Base-by-base conservation (phyloP, 1,140 invertebrate species). In the Aphelinus atriplicis region DNA sequence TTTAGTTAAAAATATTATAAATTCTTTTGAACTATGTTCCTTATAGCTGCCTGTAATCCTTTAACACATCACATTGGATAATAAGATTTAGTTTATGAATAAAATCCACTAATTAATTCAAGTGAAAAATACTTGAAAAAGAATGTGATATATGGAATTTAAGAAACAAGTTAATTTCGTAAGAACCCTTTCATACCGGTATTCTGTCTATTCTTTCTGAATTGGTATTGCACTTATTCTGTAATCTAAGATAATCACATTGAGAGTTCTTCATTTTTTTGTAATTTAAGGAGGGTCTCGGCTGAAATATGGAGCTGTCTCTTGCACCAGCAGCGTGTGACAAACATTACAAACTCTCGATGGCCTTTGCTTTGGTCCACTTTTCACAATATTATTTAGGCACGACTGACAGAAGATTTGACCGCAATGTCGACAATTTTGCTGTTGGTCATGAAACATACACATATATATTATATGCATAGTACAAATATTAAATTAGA, bases 271-370 rank as follows among this genome's bases (percentile, higher is more conserved):
- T 58, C 45, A 57, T 5, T 47, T 64, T 7, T 64, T 51, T 61
- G 10, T 53, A 61, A 56, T 91, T 84, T 93, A 92, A 61, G 94
- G 94, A 81, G 94, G 93, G 84, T 95, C 94, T 73, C 93, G 95
- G 88, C 95, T 97, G 89, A 98, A 98, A 89, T 97, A 98, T 58
- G 97, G 97, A 79, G 96, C 95, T 60, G 95, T 94, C 88, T 98
- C 93, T 82, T 94, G 94, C 80, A 96, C 96, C 81, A 99, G 92
- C 79, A 99, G 91, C 50, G 97, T 99, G 90, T 98, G 96, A 90
- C 98, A 99, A 70, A 99, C 96, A 88, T 95, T 92, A 91, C 98
- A 99, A 71, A 99, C 98, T 87, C 93, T 93, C 62, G 95, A 94
- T 63, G 92, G 91, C 80, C 95, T 90, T 78, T 93, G 90, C 80